Evolutionary conservation across 2,888 invertebrate genomes (phyloP), one percentile per base, ranked within the genome.

Genomic region (Cryptocheilus praepositus): DNA sequence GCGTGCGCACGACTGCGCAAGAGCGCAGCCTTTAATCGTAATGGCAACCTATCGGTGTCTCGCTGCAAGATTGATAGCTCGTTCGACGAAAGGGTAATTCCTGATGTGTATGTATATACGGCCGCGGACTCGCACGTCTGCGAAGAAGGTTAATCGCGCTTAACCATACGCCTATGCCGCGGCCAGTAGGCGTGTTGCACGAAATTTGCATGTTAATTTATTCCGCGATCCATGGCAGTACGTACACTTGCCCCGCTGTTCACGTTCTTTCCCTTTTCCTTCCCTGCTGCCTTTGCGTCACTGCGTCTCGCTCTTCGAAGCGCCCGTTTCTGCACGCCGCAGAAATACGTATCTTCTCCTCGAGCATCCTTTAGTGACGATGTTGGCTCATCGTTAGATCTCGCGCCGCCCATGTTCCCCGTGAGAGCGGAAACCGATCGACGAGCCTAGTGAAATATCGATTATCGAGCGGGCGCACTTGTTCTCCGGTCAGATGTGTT

Each of bases 31-130:
- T 36, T 77, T 67, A 80, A 79, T 79, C 75, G 77, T 78, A 81
- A 83, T 81, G 78, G 74, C 78, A 77, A 78, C 73, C 80, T 83
- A 83, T 84, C 84, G 80, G 79, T 79, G 83, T 83, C 75, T 67
- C 73, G 67, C 25, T 28, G 70, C 74, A 80, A 84, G 84, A 86
- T 86, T 81, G 85, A 86, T 86, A 74, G 82, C 77, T 76, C 77
- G 75, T 79, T 77, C 82, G 81, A 83, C 82, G 83, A 85, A 84
- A 85, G 84, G 80, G 77, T 85, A 83, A 86, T 84, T 84, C 81
- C 74, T 71, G 70, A 60, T 51, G 57, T 22, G 62, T 36, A 45
- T 22, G 22, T 15, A 70, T 53, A 61, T 63, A 65, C 51, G 58
- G 45, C 57, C 69, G 61, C 62, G 59, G 60, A 62, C 67, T 64